phyloP scores from a whole-genome alignment of 2,113 vertebrate species.

The Podarcis raffonei region DNA sequence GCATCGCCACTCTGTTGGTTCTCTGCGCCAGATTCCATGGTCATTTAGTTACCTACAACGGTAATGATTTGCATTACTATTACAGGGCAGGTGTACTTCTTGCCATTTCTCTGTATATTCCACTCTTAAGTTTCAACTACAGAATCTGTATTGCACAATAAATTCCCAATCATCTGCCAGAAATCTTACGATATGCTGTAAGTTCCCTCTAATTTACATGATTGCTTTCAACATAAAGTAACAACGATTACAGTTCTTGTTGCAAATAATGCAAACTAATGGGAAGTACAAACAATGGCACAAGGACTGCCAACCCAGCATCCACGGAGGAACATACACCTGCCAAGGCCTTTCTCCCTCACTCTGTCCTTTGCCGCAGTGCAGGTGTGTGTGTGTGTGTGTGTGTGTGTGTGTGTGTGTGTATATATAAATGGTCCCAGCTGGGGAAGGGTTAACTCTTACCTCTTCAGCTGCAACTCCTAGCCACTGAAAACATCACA shows the following conservation, averaged over 20 bases:
- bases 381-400: no score
- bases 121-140: neutral
- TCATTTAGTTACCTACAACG: constrained; percentile 94
- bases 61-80: constrained; percentile 72
- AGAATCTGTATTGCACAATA: neutral
- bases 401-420: no score
- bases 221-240: neutral
- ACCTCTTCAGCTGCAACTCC: no score
- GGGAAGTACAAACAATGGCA: neutral
- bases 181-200: neutral
- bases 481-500: no score
- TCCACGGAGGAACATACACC: no score
- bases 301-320: neutral
- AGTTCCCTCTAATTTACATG: neutral
- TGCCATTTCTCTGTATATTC: constrained; percentile 25
- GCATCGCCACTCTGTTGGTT: constrained; percentile 95
- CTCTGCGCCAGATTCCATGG: constrained; percentile 98
- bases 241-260: neutral
- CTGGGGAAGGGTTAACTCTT: no score
- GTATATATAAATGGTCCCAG: no score
- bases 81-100: constrained; percentile 65
- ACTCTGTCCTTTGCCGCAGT: no score
- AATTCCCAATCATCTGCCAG: neutral
- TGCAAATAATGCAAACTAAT: neutral
- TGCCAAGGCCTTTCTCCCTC: no score